Evolutionary conservation across 2,888 invertebrate species (phyloP).

Genomic region (Dryadula phaetusa): DNA sequence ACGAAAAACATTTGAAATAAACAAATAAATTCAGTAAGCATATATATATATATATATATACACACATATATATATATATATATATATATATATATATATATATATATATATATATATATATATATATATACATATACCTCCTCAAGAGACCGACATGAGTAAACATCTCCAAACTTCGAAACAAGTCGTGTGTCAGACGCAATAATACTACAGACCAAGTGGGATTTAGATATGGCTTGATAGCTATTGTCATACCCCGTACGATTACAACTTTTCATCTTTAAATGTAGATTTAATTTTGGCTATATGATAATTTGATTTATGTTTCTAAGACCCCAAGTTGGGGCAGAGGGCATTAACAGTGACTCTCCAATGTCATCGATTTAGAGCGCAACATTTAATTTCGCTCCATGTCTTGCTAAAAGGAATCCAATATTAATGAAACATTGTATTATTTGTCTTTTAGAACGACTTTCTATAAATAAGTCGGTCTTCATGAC

Average conservation of each 20-base stretch:
- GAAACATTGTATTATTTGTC: constrained; percentile 22
- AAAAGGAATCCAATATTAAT: constrained; percentile 14
- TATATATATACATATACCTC: too few relatives aligned
- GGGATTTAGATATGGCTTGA: constrained; percentile 14
- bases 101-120: too few relatives aligned
- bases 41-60: too few relatives aligned
- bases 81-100: too few relatives aligned
- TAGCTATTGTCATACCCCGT: constrained; percentile 3
- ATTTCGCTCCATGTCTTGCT: too few relatives aligned
- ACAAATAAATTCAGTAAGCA: too few relatives aligned
- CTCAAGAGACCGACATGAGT: constrained; percentile 5
- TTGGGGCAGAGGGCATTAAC: too few relatives aligned
- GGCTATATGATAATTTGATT: not conserved
- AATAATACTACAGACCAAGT: constrained; percentile 25
- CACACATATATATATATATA: too few relatives aligned
- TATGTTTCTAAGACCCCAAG: too few relatives aligned
- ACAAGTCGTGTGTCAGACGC: constrained; percentile 21
- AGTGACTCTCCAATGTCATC: too few relatives aligned
- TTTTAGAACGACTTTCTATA: constrained; percentile 16
- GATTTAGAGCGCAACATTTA: too few relatives aligned
- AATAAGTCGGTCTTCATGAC: not conserved
- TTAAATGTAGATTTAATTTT: not conserved
- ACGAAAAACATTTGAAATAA: too few relatives aligned
- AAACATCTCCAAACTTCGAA: constrained; percentile 25
- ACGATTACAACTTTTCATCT: not conserved